These are phyloP conservation scores for Apolygus lucorum DNA, from an alignment of 1,140 invertebrate genomes.

Conservation along the genomic window DNA sequence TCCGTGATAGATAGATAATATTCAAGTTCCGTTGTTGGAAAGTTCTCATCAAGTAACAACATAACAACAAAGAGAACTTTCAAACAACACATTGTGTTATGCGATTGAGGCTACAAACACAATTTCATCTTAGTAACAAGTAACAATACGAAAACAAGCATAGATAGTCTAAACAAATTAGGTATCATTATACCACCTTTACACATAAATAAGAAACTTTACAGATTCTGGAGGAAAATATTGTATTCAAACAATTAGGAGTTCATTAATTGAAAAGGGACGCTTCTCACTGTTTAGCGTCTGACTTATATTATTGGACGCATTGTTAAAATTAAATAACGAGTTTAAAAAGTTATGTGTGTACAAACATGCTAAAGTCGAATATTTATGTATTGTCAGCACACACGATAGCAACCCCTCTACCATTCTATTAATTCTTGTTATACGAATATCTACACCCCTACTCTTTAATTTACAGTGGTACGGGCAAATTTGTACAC, in stretches of 20 bases:
- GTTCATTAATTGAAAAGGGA: too few relatives aligned
- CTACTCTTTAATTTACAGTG: too few relatives aligned
- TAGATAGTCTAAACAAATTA: background rate
- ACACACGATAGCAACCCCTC: background rate
- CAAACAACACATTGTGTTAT: background rate
- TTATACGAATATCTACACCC: too few relatives aligned
- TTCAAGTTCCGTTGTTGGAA: background rate
- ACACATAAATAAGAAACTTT: background rate
- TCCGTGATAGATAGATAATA: too few relatives aligned
- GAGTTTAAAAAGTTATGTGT: background rate
- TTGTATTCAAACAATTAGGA: too few relatives aligned
- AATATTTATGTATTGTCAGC: slow-evolving; percentile 14
- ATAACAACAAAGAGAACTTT: background rate
- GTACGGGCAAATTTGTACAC: too few relatives aligned
- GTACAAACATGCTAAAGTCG: slow-evolving; percentile 4
- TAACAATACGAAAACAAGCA: background rate
- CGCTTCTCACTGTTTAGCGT: background rate
- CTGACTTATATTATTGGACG: slow-evolving; percentile 3
- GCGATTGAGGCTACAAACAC: background rate
- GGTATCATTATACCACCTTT: background rate
- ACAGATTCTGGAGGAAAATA: background rate
- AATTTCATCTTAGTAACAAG: background rate
- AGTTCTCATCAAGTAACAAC: too few relatives aligned
- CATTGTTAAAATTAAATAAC: background rate
- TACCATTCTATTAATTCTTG: too few relatives aligned